A percentile compares a stretch with the other conserved stretches of the same genome.
Evolutionary conservation across 1,140 invertebrate genomes (phyloP).

Genomic region (Eufriesea mexicana): DNA sequence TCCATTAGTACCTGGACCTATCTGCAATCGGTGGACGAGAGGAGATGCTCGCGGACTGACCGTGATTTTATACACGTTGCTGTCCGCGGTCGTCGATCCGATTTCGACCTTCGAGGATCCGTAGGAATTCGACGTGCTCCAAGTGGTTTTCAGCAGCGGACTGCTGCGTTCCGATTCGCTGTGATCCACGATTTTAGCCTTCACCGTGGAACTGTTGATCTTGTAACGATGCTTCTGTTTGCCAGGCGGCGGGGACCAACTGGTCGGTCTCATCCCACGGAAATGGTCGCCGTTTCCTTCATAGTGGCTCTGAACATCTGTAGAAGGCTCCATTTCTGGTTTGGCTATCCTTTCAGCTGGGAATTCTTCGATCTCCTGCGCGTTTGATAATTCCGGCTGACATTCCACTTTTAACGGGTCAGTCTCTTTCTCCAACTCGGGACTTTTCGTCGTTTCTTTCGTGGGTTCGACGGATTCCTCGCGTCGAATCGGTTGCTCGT

Average conservation of each 20-base stretch:
- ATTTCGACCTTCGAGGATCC: constrained; percentile 74
- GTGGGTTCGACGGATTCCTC: not conserved
- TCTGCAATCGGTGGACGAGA: constrained; percentile 84
- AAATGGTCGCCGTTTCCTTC: constrained; percentile 70
- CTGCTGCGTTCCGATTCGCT: constrained; percentile 27
- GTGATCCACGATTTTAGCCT: not conserved
- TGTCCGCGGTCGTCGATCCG: constrained; percentile 59
- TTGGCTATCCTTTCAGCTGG: constrained; percentile 10
- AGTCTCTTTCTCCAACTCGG: not conserved
- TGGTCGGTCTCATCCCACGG: constrained; percentile 76
- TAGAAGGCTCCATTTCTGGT: constrained; percentile 10
- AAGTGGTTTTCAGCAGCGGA: constrained; percentile 44
- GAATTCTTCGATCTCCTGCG: not conserved
- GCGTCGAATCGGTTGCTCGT: not conserved
- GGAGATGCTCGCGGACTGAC: constrained; percentile 77
- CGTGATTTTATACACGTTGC: constrained; percentile 80
- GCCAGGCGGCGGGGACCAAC: constrained; percentile 78
- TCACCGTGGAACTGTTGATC: not conserved
- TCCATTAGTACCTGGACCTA: constrained; percentile 79
- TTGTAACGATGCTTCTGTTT: constrained; percentile 67
- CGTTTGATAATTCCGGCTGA: not conserved
- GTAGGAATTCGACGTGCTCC: constrained; percentile 65
- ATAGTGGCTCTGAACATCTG: constrained; percentile 60
- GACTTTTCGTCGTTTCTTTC: not conserved
- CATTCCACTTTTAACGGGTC: not conserved